These are phyloP conservation scores for Euspilapteryx auroguttella DNA, from an alignment of 2,888 invertebrate genomes.

Conservation along the genomic window DNA sequence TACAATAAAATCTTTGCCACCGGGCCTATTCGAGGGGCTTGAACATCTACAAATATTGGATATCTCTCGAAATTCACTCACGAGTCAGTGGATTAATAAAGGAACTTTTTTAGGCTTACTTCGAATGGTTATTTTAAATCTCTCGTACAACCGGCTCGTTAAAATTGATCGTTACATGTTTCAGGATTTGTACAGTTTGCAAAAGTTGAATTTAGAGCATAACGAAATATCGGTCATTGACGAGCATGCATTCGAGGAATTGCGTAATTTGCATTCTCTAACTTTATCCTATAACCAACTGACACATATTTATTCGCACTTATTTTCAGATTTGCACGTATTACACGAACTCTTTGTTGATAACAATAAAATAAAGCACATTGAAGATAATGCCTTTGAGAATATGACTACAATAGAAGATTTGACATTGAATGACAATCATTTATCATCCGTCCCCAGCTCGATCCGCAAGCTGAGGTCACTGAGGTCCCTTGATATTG, in stretches of 20 bases:
- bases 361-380: constrained; percentile 68
- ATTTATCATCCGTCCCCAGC: constrained; percentile 65
- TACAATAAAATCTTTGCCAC: constrained; percentile 72
- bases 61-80: constrained; percentile 70
- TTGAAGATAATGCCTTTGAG: constrained; percentile 71
- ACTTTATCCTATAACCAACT: constrained; percentile 74
- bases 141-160: constrained; percentile 70
- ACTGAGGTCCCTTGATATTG: constrained; percentile 77
- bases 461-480: constrained; percentile 69
- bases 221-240: constrained; percentile 70
- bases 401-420: constrained; percentile 79
- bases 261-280: constrained; percentile 75
- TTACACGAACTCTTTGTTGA: constrained; percentile 74
- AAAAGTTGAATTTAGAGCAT: constrained; percentile 73
- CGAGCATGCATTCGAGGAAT: constrained; percentile 72
- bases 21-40: constrained; percentile 70
- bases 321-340: constrained; percentile 72
- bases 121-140: constrained; percentile 72
- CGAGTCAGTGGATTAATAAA: constrained; percentile 74
- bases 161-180: constrained; percentile 72
- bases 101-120: constrained; percentile 74
- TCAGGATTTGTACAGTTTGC: constrained; percentile 73
- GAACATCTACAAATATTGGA: constrained; percentile 74
- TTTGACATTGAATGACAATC: constrained; percentile 72
- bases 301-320: constrained; percentile 64